These are phyloP conservation scores for Chromobotia macracanthus DNA, from an alignment of 2,797 vertebrate species.

Conservation along the genomic window DNA sequence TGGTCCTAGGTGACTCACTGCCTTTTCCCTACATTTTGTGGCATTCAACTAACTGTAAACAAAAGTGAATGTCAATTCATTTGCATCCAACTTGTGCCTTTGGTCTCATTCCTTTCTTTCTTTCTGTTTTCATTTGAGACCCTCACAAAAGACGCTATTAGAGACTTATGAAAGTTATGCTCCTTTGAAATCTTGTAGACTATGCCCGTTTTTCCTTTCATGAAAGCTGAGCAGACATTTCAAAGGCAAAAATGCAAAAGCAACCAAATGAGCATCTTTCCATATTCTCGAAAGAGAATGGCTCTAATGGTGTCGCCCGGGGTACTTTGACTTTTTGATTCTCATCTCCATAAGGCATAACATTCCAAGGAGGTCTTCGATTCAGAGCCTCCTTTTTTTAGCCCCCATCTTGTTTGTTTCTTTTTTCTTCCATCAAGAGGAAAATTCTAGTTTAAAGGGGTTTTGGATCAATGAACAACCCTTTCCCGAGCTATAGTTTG, in stretches of 20 bases:
- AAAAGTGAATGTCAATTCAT: conserved; percentile 19
- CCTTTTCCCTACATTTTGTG: conserved; percentile 48
- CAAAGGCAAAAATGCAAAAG: conserved; percentile 42
- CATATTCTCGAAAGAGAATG: conserved; percentile 23
- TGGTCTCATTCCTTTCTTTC: conserved; percentile 30
- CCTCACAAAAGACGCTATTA: conserved; percentile 39
- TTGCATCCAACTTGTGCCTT: conserved; percentile 47
- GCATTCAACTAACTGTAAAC: conserved; percentile 73
- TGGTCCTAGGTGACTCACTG: conserved; percentile 64
- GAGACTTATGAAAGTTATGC: conserved; percentile 39
- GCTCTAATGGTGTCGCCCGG: conserved; percentile 44
- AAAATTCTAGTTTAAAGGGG: conserved; percentile 61
- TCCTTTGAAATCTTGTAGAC: conserved; percentile 42
- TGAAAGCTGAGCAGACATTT: conserved; percentile 40
- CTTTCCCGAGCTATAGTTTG: conserved; percentile 55
- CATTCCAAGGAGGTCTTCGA: conserved; percentile 52
- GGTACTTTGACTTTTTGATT: conserved; percentile 45
- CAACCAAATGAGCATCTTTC: conserved; percentile 42
- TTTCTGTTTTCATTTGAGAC: conserved; percentile 42
- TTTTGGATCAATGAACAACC: conserved; percentile 49
- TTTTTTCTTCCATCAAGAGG: conserved; percentile 17
- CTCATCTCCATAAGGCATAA: conserved; percentile 44
- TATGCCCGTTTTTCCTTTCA: conserved; percentile 37
- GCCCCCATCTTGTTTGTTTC: conserved; percentile 53
- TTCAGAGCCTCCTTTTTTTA: conserved; percentile 66